These are phyloP conservation scores for Steatocranus sp. DNA, from an alignment of 2,797 vertebrate species.

Conservation along the genomic window DNA sequence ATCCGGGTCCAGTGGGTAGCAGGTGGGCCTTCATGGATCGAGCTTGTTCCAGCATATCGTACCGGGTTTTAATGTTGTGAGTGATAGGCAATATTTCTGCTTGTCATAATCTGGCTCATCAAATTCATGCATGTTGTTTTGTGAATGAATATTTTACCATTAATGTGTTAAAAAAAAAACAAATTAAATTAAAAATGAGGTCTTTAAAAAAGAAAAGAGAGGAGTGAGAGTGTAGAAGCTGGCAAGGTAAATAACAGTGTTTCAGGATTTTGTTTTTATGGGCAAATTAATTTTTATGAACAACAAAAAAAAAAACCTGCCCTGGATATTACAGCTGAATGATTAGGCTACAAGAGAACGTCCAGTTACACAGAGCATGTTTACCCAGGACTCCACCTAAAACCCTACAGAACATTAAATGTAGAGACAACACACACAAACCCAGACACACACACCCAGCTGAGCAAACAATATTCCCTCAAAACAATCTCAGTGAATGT, in stretches of 20 bases:
- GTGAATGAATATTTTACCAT: background rate
- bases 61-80: background rate
- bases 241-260: background rate
- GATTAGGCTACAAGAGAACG: background rate
- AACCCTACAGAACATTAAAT: background rate
- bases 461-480: constrained; percentile 23
- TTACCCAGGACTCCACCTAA: background rate
- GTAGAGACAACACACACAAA: background rate
- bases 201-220: background rate
- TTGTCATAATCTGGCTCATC: background rate
- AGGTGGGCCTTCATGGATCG: background rate
- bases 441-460: constrained; percentile 5
- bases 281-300: background rate
- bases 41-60: background rate
- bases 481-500: constrained; percentile 9
- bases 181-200: background rate
- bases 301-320: background rate
- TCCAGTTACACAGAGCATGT: background rate
- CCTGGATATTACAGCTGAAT: background rate
- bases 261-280: background rate
- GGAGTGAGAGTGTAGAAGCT: background rate
- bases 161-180: background rate
- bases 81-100: background rate
- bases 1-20: background rate
- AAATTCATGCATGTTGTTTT: background rate